Percentiles rank a stretch among this genome's conserved stretches.
Evolutionary conservation across 2,888 invertebrate genomes (phyloP).

Genomic region (Danaus chrysippus): DNA sequence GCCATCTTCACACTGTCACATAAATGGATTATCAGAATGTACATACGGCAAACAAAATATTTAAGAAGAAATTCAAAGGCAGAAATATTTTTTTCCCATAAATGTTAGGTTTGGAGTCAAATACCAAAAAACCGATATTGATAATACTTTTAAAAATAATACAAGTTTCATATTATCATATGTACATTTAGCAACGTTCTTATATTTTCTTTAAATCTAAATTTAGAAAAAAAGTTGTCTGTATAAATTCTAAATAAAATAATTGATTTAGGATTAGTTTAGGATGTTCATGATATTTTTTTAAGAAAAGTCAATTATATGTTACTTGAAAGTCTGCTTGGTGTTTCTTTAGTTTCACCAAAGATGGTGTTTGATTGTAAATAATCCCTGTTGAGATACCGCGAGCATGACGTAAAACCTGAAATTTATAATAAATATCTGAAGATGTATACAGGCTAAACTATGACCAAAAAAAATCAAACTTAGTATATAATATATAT

Average conservation of each 20-base stretch:
- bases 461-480: background rate
- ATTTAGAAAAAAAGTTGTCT: background rate
- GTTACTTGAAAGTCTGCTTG: slow-evolving; percentile 45
- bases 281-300: too few relatives aligned
- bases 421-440: background rate
- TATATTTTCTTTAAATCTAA: background rate
- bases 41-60: background rate
- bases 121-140: too few relatives aligned
- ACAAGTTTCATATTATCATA: background rate
- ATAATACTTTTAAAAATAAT: background rate
- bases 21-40: slow-evolving; percentile 3
- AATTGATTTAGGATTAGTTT: too few relatives aligned
- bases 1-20: slow-evolving; percentile 49
- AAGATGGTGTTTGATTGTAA: slow-evolving; percentile 26
- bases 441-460: background rate
- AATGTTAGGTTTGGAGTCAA: background rate
- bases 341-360: slow-evolving; percentile 39
- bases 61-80: background rate
- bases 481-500: too few relatives aligned
- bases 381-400: slow-evolving; percentile 29
- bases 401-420: slow-evolving; percentile 11
- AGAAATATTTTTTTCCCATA: background rate
- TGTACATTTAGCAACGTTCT: background rate
- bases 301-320: background rate
- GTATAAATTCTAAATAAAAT: too few relatives aligned